These are phyloP conservation scores for Perithous albicinctus DNA, from an alignment of 2,888 invertebrate species.

Conservation along the genomic window DNA sequence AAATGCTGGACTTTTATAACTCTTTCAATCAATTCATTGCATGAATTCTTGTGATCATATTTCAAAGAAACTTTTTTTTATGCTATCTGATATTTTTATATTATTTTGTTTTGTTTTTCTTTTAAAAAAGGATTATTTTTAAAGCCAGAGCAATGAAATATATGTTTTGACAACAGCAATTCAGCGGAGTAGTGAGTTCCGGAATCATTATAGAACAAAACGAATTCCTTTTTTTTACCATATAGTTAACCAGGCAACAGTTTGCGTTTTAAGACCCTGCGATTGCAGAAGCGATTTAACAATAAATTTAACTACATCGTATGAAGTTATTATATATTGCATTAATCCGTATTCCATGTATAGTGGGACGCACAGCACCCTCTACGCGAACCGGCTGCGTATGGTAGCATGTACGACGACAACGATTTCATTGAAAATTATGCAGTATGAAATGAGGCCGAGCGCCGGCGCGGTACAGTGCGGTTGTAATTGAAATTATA, in stretches of 20 bases:
- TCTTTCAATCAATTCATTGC: too few species aligned
- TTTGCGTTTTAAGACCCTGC: background rate
- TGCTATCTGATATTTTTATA: too few species aligned
- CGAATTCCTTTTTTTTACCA: background rate
- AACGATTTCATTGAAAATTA: constrained; percentile 53
- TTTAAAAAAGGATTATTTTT: too few species aligned
- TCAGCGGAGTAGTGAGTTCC: too few species aligned
- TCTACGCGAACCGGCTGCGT: background rate
- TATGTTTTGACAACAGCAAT: too few species aligned
- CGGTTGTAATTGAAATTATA: constrained; percentile 60
- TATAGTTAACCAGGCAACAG: background rate
- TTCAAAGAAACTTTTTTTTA: too few species aligned
- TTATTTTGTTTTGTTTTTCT: too few species aligned
- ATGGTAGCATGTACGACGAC: background rate
- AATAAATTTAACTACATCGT: constrained; percentile 2
- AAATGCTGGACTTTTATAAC: too few species aligned
- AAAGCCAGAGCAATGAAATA: too few species aligned
- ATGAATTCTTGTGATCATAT: too few species aligned
- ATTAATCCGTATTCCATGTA: constrained; percentile 7
- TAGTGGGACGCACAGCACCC: background rate
- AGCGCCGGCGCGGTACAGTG: constrained; percentile 29
- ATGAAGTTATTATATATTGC: background rate
- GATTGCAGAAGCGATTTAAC: background rate
- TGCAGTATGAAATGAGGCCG: constrained; percentile 41
- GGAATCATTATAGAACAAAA: too few species aligned